Evolutionary conservation across 2,888 invertebrate species (phyloP), one percentile per base, ranked within the genome.

Genomic region (Cryptophagus acutangulus): DNA sequence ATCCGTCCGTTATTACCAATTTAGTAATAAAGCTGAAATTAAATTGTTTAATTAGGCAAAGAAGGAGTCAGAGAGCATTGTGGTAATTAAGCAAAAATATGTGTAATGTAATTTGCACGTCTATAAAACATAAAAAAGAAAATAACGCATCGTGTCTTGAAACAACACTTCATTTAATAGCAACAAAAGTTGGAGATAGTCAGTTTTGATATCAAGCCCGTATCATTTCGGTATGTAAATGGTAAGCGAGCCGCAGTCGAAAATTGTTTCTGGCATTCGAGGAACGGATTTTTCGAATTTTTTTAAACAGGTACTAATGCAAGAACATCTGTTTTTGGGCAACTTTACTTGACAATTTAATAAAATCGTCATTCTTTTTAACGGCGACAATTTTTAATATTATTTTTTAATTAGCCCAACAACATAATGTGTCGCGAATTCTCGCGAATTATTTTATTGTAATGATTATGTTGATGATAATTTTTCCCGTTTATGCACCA

Each of bases 251-350:
- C 36, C 39, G 29, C 26, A 38, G 39, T 57, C 55, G 46, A 57
- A 57, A 45, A 49, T 57, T 54, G 46, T 46, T 56, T 58, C 54
- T 54, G 52, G 58, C 49, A 58, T 64, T 63, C 65, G 54, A 45
- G 55, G 63, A 65, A 64, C 55, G 57, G 48, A 63, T 62, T 59
- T 60, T 62, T 61, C 44, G 61, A 58, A 63, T 63, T 59, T 59
- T 59, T 61, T 46, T 42, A 57, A 62, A 61, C 63, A 63, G 63
- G 63, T 64, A 63, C 61, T 58, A 61, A 62, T 52, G 55, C 48
- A 46, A 43, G 51, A 54, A 61, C 60, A 60, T 59, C 59, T 60
- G 61, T 61, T 59, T n/a, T 46, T 33, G 43, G 43, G 13, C 44
- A 41, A 36, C 45, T 52, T 47, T 48, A 51, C 51, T 52, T 54